A percentile compares a stretch with the other conserved stretches of the same genome.
Evolutionary conservation across 2,113 vertebrate genomes (phyloP).

Genomic region (Hylia prasina): DNA sequence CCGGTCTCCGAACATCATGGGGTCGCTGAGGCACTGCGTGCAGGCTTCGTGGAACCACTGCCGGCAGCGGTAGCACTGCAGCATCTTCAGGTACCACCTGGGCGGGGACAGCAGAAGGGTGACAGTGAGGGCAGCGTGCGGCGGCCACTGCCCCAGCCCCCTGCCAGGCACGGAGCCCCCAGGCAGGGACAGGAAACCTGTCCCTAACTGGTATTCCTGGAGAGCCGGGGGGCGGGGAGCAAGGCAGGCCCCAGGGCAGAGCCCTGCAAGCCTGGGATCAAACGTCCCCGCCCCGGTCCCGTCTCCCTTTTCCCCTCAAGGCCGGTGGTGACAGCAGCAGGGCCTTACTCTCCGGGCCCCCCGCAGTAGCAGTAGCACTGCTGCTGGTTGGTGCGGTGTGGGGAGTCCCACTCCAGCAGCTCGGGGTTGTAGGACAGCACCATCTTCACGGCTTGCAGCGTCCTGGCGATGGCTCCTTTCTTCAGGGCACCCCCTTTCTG

Average conservation of each 20-base stretch:
- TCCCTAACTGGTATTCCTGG: neutral
- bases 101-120: neutral
- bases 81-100: constrained; percentile 98
- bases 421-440: constrained; percentile 86
- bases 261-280: neutral
- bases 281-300: neutral
- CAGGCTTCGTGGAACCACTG: constrained; percentile 99
- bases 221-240: accelerated
- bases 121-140: accelerated
- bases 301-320: neutral
- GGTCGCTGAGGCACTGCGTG: constrained; percentile 89
- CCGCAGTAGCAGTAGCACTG: constrained; percentile 96
- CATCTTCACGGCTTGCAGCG: constrained; percentile 90
- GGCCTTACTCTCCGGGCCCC: constrained; percentile 89
- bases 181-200: accelerated
- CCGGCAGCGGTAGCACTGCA: constrained; percentile 89
- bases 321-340: accelerated
- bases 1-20: constrained; percentile 97
- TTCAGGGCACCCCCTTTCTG: constrained; percentile 96
- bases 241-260: neutral
- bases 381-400: constrained; percentile 91
- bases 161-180: accelerated
- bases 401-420: constrained; percentile 90
- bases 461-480: constrained; percentile 88
- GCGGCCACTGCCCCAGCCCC: accelerated